Conservation (phyloP, 2,888 invertebrate genomes). For the Tetropium fuscum region DNA sequence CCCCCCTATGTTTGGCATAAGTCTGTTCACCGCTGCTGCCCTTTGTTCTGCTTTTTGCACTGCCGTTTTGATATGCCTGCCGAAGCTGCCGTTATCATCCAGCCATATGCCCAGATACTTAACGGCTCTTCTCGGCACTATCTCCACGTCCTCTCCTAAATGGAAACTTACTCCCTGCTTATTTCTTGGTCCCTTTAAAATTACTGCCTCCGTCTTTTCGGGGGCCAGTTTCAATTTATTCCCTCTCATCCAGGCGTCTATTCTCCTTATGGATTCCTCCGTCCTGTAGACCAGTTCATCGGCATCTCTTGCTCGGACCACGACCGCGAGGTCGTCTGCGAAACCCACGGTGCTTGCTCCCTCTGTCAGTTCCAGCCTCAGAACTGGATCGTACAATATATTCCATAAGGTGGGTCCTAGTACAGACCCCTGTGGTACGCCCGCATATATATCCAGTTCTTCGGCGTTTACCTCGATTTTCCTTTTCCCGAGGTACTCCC, state of each 20-base stretch:
- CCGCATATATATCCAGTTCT: not conserved
- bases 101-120: slow-evolving; percentile 26
- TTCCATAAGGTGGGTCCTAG: slow-evolving; percentile 26
- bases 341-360: slow-evolving; percentile 3
- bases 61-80: slow-evolving; percentile 7
- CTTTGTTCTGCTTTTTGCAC: slow-evolving; percentile 9
- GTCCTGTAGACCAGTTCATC: not conserved
- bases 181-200: slow-evolving; percentile 20
- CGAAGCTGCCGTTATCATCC: not conserved
- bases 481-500: not conserved
- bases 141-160: not conserved
- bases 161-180: not conserved
- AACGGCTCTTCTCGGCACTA: not conserved
- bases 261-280: slow-evolving; percentile 2
- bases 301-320: slow-evolving; percentile 1
- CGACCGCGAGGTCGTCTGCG: slow-evolving; percentile 27
- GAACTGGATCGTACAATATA: slow-evolving; percentile 10
- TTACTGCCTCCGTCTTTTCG: slow-evolving; percentile 25
- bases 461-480: not conserved
- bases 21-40: slow-evolving; percentile 2
- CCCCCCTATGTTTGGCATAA: slow-evolving; percentile 28
- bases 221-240: not conserved
- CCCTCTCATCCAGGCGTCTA: not conserved
- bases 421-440: slow-evolving; percentile 28
- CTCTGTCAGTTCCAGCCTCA: not conserved